phyloP scores from a whole-genome alignment of 2,797 vertebrate genomes.

The Cynopterus sphinx region DNA sequence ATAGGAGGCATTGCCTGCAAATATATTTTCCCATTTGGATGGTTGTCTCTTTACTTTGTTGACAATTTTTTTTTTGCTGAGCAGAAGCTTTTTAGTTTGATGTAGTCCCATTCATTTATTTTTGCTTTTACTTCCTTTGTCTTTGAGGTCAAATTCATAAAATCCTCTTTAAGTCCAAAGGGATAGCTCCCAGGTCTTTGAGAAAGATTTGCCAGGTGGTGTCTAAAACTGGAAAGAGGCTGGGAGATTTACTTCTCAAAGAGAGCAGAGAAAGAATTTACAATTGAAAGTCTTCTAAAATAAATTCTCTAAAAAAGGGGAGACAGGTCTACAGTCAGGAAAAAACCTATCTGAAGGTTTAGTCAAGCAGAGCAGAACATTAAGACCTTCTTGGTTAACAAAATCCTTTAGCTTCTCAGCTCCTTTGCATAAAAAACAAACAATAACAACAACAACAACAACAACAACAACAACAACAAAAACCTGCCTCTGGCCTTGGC shows the following conservation, averaged over 20 bases:
- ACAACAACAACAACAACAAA: background rate
- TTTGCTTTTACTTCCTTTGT: too few relatives aligned
- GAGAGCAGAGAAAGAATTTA: background rate
- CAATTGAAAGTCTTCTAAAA: background rate
- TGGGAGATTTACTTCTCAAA: background rate
- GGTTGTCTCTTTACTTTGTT: too few relatives aligned
- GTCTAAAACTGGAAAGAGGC: background rate
- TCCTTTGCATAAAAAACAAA: background rate
- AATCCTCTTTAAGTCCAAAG: background rate
- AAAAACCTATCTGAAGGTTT: background rate
- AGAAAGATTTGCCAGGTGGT: background rate
- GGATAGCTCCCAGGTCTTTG: background rate
- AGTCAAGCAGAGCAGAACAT: background rate
- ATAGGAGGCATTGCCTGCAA: too few relatives aligned
- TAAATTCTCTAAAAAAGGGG: background rate
- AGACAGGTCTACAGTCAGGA: background rate
- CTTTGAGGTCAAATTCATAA: too few relatives aligned
- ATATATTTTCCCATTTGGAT: too few relatives aligned
- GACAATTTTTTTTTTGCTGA: too few relatives aligned
- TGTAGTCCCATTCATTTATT: too few relatives aligned
- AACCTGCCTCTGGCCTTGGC: background rate
- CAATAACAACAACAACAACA: background rate
- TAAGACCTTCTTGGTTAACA: background rate
- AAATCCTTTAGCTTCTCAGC: background rate
- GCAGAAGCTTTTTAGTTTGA: too few relatives aligned